These are phyloP conservation scores for Akabosia matsudoensis DNA, from an alignment of 1,140 invertebrate genomes.

Conservation along the genomic window DNA sequence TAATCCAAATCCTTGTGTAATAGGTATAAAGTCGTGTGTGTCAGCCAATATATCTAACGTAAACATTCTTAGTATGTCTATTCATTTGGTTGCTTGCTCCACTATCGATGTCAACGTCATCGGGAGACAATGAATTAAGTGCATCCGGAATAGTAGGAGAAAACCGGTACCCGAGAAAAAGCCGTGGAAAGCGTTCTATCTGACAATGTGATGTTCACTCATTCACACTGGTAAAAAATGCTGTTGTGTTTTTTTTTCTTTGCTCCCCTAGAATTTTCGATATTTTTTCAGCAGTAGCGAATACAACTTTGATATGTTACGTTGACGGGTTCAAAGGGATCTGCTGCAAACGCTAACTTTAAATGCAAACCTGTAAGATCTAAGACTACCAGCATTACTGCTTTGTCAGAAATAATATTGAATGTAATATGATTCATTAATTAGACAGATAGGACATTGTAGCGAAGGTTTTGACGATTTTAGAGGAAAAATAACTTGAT, in stretches of 20 bases:
- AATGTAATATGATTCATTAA: no score
- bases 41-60: background rate
- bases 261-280: background rate
- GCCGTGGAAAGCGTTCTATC: background rate
- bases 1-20: no score
- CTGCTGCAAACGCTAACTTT: no score
- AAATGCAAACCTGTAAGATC: no score
- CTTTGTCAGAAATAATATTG: no score
- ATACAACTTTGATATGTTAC: no score
- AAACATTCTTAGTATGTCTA: background rate
- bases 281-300: background rate
- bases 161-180: background rate
- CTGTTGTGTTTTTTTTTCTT: background rate
- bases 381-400: no score
- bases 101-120: conserved; percentile 1
- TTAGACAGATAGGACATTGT: no score
- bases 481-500: no score
- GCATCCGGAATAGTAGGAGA: conserved; percentile 22
- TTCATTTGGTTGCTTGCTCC: conserved; percentile 7
- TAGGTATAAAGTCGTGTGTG: no score
- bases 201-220: conserved; percentile 4
- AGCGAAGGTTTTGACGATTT: no score
- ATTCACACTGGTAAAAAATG: background rate
- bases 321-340: no score
- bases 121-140: conserved; percentile 24